Conservation (phyloP, 2,888 invertebrate genomes). For the Thereva unica region DNA sequence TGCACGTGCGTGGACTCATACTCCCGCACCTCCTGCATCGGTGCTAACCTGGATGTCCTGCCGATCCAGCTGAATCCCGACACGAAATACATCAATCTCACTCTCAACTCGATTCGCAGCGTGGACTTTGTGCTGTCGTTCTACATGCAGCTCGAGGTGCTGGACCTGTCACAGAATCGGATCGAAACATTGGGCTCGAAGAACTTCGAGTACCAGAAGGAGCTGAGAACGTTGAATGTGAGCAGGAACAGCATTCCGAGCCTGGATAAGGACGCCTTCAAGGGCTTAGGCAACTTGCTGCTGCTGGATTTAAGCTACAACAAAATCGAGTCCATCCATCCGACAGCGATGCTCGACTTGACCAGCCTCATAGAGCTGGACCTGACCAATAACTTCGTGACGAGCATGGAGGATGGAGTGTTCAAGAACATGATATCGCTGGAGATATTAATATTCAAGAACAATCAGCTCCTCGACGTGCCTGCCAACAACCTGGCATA, state of each 20-base stretch:
- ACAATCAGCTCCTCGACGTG: constrained; percentile 78
- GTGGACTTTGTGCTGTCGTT: constrained; percentile 78
- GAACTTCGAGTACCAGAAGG: constrained; percentile 78
- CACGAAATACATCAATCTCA: constrained; percentile 78
- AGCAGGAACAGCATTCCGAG: constrained; percentile 74
- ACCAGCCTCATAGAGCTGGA: constrained; percentile 73
- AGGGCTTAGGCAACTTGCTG: constrained; percentile 70
- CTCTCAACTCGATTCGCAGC: constrained; percentile 79
- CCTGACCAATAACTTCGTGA: constrained; percentile 75
- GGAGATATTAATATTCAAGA: constrained; percentile 72
- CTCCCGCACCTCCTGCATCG: constrained; percentile 75
- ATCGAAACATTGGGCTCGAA: constrained; percentile 78
- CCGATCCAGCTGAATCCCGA: constrained; percentile 90
- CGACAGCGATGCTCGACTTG: constrained; percentile 77
- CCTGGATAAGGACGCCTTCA: constrained; percentile 75
- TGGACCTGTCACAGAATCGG: constrained; percentile 82
- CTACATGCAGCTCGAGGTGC: constrained; percentile 76
- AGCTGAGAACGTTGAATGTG: constrained; percentile 74
- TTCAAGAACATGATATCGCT: constrained; percentile 72
- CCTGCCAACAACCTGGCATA: constrained; percentile 71
- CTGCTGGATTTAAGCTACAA: constrained; percentile 78
- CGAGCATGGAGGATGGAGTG: constrained; percentile 71
- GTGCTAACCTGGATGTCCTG: constrained; percentile 79
- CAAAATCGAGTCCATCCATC: constrained; percentile 73
- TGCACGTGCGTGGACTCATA: constrained; percentile 81